Percentiles rank a stretch among this genome's conserved stretches.
Evolutionary conservation across 2,113 vertebrate genomes (phyloP).

Genomic region (Miniopterus natalensis): DNA sequence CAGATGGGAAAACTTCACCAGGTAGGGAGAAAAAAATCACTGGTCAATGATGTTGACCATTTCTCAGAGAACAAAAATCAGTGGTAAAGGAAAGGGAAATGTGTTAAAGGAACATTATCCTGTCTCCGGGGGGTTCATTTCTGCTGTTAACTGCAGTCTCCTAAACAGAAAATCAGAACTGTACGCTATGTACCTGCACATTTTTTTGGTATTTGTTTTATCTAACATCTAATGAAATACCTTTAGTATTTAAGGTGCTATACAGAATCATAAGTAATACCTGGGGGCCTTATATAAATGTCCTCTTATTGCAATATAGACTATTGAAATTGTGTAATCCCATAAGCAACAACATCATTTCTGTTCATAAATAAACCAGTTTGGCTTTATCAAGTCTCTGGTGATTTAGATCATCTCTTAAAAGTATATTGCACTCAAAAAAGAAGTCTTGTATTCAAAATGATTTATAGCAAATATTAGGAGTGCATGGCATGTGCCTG

Average conservation of each 20-base stretch:
- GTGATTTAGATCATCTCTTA: constrained; percentile 73
- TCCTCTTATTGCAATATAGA: constrained; percentile 8
- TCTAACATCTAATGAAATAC: constrained; percentile 42
- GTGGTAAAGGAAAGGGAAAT: background rate
- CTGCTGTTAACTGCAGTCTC: background rate
- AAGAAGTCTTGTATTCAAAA: constrained; percentile 73
- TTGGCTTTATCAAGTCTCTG: constrained; percentile 56
- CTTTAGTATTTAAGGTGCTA: background rate
- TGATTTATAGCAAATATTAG: constrained; percentile 74
- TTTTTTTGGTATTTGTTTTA: constrained; percentile 51
- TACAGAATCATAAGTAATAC: background rate
- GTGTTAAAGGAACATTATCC: constrained; percentile 3
- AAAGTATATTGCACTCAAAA: constrained; percentile 61
- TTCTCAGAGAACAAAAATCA: constrained; percentile 47
- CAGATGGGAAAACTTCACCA: constrained; percentile 38
- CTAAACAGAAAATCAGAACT: constrained; percentile 26
- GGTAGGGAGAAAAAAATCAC: background rate
- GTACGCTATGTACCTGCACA: background rate
- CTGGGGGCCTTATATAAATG: background rate
- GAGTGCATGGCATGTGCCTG: constrained; percentile 70
- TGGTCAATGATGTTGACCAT: constrained; percentile 41
- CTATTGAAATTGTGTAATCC: constrained; percentile 34
- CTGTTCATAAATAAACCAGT: constrained; percentile 46
- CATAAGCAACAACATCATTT: constrained; percentile 9
- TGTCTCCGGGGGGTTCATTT: background rate